Evolutionary conservation across 1,140 invertebrate species (phyloP), one percentile per base, ranked within the genome.

Genomic region (Sycophila sp.): DNA sequence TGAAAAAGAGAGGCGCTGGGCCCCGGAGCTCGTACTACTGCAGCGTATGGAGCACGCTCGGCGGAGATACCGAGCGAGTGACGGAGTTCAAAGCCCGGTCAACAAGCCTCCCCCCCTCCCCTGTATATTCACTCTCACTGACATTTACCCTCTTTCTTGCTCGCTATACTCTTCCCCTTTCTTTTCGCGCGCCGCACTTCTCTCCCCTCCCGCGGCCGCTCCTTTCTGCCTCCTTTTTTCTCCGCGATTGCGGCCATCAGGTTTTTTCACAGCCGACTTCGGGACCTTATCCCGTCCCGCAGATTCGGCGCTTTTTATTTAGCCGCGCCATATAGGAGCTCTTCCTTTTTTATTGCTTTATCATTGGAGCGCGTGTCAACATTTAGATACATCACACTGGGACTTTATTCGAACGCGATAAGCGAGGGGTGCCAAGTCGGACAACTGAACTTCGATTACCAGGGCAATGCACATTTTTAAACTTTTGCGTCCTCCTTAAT

Each of bases 41-140:
- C 71, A 64, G n/a, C n/a, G n/a, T n/a, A n/a, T n/a, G n/a, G n/a
- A n/a, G n/a, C 40, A 60, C 62, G 71, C 68, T 73, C 26, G 40
- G 26, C n/a, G 36, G 13, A 59, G 36, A 26, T 59, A 81, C 75
- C 79, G 80, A 77, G 76, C 75, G 72, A 81, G 74, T 76, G 72
- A 77, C 42, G 45, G 77, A 75, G 80, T 80, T 82, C 79, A 82
- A 80, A 82, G 79, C 78, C 80, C 80, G 80, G 79, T 80, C 79
- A 82, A 82, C 77, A 76, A 77, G 79, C 53, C 28, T 72, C 55
- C 68, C 63, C 19, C 38, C 17, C 28, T 26, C 22, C 47, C 34
- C 64, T 49, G 15, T 15, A 17, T 32, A 59, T 64, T 51, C 32
- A 36, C 47, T 64, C 32, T 51, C 62, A 38, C 62, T 53, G 30